These are phyloP conservation scores for Loriculus beryllinus DNA, from an alignment of 2,797 vertebrate genomes.

Conservation along the genomic window DNA sequence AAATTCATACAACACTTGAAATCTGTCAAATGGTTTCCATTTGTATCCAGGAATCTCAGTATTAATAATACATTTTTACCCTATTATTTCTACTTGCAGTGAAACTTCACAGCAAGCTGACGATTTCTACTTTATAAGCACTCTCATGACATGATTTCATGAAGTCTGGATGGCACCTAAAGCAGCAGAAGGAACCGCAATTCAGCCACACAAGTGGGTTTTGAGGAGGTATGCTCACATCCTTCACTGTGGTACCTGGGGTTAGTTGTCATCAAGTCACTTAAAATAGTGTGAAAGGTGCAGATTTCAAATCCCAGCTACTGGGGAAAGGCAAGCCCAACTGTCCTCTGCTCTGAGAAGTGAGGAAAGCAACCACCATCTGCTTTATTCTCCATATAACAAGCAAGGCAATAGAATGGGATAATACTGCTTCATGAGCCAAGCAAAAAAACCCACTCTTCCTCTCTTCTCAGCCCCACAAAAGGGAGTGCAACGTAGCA, in stretches of 20 bases:
- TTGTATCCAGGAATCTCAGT: slow-evolving; percentile 6
- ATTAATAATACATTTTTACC: slow-evolving; percentile 35
- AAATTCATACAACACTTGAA: not conserved
- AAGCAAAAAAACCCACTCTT: not conserved
- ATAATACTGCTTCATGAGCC: not conserved
- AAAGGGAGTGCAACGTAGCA: not conserved
- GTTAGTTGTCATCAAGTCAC: not conserved
- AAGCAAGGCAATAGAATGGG: not conserved
- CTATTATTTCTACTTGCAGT: slow-evolving; percentile 18
- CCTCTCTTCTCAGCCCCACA: not conserved
- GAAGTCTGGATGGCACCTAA: not conserved
- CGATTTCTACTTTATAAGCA: not conserved
- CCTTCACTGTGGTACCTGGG: not conserved
- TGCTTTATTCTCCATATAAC: not conserved
- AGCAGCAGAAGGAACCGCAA: not conserved
- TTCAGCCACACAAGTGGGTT: not conserved
- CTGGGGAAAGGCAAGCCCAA: not conserved
- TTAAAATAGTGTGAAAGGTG: not conserved
- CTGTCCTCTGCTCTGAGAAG: not conserved
- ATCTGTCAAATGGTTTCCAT: slow-evolving; percentile 2
- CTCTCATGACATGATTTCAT: not conserved
- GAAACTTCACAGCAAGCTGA: slow-evolving; percentile 15
- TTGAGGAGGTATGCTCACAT: not conserved
- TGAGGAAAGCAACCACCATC: not conserved
- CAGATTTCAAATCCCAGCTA: not conserved